Conservation (phyloP, 2,113 vertebrate species). For the Pelecanoides urinatrix region DNA sequence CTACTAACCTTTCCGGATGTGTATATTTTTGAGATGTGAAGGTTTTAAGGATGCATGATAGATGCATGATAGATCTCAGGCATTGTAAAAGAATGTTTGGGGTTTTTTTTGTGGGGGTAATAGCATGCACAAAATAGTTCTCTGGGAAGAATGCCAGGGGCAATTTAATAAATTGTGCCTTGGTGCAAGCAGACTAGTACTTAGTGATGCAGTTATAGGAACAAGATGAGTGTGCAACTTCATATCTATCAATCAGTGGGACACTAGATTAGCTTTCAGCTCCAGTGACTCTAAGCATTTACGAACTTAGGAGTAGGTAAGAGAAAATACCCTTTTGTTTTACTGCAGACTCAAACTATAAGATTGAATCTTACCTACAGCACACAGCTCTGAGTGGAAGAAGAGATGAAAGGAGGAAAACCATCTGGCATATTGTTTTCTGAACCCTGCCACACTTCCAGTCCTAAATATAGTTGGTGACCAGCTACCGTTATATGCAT, state of each 20-base stretch:
- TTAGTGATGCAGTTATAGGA: neutral
- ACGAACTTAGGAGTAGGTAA: neutral
- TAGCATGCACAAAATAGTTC: neutral
- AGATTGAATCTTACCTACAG: neutral
- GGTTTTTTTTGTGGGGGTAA: neutral
- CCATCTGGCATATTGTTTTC: neutral
- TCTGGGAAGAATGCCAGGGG: neutral
- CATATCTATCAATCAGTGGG: neutral
- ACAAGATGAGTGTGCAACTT: neutral
- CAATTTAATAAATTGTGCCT: neutral
- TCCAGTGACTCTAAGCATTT: neutral
- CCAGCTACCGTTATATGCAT: neutral
- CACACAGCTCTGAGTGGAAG: neutral
- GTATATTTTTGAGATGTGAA: neutral
- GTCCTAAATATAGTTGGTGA: neutral
- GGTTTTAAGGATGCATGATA: neutral
- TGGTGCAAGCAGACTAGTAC: neutral
- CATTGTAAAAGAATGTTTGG: neutral
- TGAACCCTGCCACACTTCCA: neutral
- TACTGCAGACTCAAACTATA: neutral
- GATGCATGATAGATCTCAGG: rapidly evolving
- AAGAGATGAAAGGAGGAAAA: neutral
- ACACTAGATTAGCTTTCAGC: neutral
- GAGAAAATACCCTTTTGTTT: neutral
- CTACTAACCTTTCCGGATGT: neutral